A percentile compares a stretch with the other conserved stretches of the same genome.
Conservation (phyloP, 2,797 vertebrate genomes). For the Muscicapa comitata region DNA sequence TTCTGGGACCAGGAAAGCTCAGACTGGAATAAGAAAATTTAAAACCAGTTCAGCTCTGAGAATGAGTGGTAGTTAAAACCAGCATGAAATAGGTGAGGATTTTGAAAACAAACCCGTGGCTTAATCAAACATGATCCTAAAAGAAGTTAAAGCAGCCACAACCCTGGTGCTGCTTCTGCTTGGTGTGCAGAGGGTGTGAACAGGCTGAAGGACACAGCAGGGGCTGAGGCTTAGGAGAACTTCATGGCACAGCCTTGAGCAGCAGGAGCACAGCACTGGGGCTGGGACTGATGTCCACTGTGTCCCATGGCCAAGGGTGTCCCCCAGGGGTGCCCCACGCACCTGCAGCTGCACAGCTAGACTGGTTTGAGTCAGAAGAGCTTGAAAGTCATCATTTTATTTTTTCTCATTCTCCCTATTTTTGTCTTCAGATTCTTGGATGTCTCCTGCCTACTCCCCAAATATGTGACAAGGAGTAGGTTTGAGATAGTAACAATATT, state of each 20-base stretch:
- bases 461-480: conserved; percentile 53
- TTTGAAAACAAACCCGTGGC: background rate
- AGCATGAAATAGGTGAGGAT: background rate
- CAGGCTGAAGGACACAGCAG: fast-evolving
- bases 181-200: fast-evolving
- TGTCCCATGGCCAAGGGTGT: fast-evolving
- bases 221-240: background rate
- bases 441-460: conserved; percentile 49
- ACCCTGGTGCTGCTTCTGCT: background rate
- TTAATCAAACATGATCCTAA: background rate
- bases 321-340: background rate
- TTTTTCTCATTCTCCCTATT: conserved; percentile 29
- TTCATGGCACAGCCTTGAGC: background rate
- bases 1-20: background rate
- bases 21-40: background rate
- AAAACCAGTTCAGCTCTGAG: background rate
- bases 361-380: background rate
- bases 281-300: fast-evolving
- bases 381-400: background rate
- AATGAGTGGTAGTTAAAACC: background rate
- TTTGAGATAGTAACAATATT: conserved; percentile 63
- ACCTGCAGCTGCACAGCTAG: background rate
- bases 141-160: background rate
- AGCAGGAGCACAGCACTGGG: background rate
- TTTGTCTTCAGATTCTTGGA: conserved; percentile 33